Percentiles rank a stretch among this genome's conserved stretches.
These are phyloP conservation scores for Champsocephalus esox DNA, from an alignment of 2,797 vertebrate genomes.

Conservation along the genomic window DNA sequence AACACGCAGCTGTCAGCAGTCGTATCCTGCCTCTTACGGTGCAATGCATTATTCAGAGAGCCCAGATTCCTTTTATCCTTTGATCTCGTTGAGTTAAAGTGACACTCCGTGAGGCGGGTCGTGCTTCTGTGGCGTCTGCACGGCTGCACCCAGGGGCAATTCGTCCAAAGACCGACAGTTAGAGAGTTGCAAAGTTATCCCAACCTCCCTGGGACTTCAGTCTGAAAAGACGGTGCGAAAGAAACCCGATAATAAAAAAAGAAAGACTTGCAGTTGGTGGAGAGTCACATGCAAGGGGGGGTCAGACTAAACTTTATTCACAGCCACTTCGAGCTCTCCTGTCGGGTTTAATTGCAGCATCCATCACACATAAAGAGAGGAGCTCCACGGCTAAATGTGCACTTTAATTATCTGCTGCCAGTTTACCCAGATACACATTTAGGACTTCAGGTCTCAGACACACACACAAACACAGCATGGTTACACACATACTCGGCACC, in stretches of 20 bases:
- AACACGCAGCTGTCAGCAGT: slow-evolving; percentile 53
- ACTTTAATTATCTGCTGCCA: slow-evolving; percentile 77
- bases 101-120: slow-evolving; percentile 48
- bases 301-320: slow-evolving; percentile 21
- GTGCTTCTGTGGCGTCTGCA: slow-evolving; percentile 41
- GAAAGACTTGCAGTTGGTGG: background rate
- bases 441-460: slow-evolving; percentile 32
- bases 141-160: slow-evolving; percentile 34
- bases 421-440: slow-evolving; percentile 34
- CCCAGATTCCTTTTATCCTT: slow-evolving; percentile 26
- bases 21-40: slow-evolving; percentile 38
- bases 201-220: background rate
- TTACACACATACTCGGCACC: slow-evolving; percentile 10
- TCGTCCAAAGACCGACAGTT: slow-evolving; percentile 22
- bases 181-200: slow-evolving; percentile 6
- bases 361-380: slow-evolving; percentile 56
- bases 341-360: slow-evolving; percentile 70
- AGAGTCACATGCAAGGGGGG: background rate
- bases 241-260: background rate
- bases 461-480: slow-evolving; percentile 25
- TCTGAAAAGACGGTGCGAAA: slow-evolving; percentile 18
- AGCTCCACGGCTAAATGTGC: slow-evolving; percentile 56
- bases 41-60: slow-evolving; percentile 61
- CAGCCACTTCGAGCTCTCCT: slow-evolving; percentile 32
- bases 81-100: slow-evolving; percentile 60